Conservation (phyloP, 2,113 vertebrate species). For the Lophochroa leadbeateri region DNA sequence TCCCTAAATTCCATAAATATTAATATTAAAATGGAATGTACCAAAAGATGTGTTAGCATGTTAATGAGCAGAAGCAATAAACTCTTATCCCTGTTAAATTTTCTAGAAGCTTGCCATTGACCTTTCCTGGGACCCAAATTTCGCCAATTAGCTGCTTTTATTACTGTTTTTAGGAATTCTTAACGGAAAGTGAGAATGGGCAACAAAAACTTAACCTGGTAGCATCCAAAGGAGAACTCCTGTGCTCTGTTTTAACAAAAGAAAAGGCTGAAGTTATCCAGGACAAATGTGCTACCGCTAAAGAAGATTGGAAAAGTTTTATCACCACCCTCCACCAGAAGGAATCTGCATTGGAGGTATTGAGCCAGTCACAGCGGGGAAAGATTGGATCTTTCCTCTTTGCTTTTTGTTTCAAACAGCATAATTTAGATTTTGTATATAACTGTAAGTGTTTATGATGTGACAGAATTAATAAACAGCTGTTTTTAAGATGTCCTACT, state of each 20-base stretch:
- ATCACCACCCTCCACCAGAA: conserved; percentile 88
- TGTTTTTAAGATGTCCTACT: background rate
- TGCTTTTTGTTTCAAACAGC: background rate
- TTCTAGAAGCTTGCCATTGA: background rate
- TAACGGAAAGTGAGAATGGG: conserved; percentile 90
- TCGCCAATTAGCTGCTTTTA: background rate
- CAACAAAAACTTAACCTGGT: conserved; percentile 88
- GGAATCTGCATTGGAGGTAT: conserved; percentile 89
- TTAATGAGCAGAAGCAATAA: background rate
- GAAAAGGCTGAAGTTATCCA: conserved; percentile 84
- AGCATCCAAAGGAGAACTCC: conserved; percentile 86
- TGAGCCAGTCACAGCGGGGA: background rate
- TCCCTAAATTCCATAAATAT: background rate
- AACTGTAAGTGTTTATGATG: background rate
- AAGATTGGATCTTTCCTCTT: background rate
- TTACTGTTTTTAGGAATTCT: conserved; percentile 82
- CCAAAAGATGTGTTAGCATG: background rate
- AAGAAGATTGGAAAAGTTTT: conserved; percentile 92
- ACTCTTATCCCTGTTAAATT: background rate
- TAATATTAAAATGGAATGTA: background rate
- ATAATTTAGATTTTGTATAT: background rate
- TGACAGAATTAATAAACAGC: background rate
- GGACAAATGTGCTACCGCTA: conserved; percentile 81
- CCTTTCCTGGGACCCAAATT: background rate
- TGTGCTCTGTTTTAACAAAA: conserved; percentile 82